Percentiles rank a stretch among this genome's conserved stretches.
Conservation (phyloP, 2,797 vertebrate species). For the Myotis daubentonii region DNA sequence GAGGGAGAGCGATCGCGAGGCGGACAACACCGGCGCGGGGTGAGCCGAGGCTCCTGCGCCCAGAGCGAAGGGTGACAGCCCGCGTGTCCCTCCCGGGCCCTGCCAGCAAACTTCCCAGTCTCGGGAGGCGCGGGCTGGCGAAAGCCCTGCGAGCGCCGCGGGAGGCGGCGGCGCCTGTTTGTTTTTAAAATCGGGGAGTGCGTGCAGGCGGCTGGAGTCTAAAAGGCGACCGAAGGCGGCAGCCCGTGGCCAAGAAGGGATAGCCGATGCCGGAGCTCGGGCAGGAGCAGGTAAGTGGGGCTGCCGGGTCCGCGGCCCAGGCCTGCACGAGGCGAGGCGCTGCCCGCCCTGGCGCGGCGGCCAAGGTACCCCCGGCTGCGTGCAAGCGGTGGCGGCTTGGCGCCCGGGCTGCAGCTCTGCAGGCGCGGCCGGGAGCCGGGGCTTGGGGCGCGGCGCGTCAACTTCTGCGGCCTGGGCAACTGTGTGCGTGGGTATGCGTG, state of each 20-base stretch:
- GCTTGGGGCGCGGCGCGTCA: not conserved
- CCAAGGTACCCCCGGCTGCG: not conserved
- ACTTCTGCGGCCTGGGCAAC: slow-evolving; percentile 59
- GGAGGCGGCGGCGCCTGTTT: slow-evolving; percentile 73
- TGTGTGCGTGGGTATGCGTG: not conserved
- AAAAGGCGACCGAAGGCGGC: slow-evolving; percentile 54
- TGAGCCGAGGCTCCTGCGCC: slow-evolving; percentile 46
- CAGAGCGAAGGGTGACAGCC: slow-evolving; percentile 62
- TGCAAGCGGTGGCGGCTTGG: slow-evolving; percentile 37
- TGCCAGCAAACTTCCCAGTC: slow-evolving; percentile 77
- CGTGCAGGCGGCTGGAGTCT: slow-evolving; percentile 66
- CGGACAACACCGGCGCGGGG: slow-evolving; percentile 40
- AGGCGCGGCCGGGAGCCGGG: not conserved
- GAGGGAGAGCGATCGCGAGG: slow-evolving; percentile 72
- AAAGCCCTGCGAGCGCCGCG: slow-evolving; percentile 48
- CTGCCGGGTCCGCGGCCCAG: slow-evolving; percentile 5
- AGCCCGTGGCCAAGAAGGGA: slow-evolving; percentile 17
- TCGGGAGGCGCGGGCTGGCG: slow-evolving; percentile 46
- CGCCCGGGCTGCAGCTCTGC: slow-evolving; percentile 50
- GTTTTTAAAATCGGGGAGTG: slow-evolving; percentile 77
- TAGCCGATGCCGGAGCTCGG: slow-evolving; percentile 11
- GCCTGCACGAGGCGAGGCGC: slow-evolving; percentile 70
- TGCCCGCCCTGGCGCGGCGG: slow-evolving; percentile 1
- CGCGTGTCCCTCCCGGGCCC: slow-evolving; percentile 59
- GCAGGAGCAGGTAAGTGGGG: slow-evolving; percentile 69